Conservation (phyloP, 1,140 invertebrate genomes). For the Conopomorpha cramerella region DNA sequence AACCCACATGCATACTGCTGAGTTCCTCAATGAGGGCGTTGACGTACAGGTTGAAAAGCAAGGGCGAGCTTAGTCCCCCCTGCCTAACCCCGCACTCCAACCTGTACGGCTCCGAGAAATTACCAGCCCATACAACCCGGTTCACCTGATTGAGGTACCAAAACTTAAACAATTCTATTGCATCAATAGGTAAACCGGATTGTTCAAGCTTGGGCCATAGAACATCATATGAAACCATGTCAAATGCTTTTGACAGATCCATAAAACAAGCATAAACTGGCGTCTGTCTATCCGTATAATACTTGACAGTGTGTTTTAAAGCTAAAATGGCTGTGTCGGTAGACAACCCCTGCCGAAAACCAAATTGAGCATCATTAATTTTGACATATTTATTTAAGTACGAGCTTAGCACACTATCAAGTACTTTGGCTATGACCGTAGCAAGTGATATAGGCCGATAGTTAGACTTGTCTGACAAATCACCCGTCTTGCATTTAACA, state of each 20-base stretch:
- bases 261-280: slow-evolving; percentile 1
- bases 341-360: not conserved
- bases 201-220: not conserved
- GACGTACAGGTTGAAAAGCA: slow-evolving; percentile 1
- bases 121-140: not conserved
- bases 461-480: not conserved
- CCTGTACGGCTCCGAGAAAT: not conserved
- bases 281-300: not conserved
- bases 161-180: not conserved
- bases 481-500: slow-evolving; percentile 1
- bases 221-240: not conserved
- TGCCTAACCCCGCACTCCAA: slow-evolving; percentile 1
- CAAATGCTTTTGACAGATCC: not conserved
- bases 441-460: slow-evolving; percentile 2
- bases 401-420: slow-evolving; percentile 1
- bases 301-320: slow-evolving; percentile 1
- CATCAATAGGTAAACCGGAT: not conserved
- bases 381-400: not conserved
- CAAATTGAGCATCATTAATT: slow-evolving; percentile 2
- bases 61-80: not conserved
- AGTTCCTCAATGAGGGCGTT: not conserved
- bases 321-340: slow-evolving; percentile 1
- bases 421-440: not conserved
- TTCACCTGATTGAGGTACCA: not conserved
- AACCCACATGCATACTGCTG: not conserved